These are phyloP conservation scores for Ageneiosus marmoratus DNA, from an alignment of 2,113 vertebrate genomes.

Conservation along the genomic window DNA sequence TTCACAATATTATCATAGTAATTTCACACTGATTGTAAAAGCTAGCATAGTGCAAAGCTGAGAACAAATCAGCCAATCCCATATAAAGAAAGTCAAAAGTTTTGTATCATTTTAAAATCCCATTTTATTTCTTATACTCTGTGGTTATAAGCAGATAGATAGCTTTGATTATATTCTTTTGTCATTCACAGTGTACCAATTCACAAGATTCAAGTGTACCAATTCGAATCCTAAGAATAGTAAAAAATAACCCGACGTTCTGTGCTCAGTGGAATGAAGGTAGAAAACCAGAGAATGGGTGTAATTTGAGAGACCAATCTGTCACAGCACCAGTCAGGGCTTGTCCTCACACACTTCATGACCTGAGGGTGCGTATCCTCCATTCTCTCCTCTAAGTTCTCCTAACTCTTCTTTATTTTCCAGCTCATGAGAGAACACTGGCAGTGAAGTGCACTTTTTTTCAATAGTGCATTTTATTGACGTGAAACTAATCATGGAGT, in stretches of 20 bases:
- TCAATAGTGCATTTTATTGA: not conserved
- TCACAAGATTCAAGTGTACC: not conserved
- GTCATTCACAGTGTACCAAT: too few relatives aligned
- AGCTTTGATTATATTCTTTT: not conserved
- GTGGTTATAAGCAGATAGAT: not conserved
- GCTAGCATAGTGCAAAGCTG: not conserved
- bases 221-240: not conserved
- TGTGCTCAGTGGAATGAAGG: slow-evolving; percentile 9
- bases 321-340: slow-evolving; percentile 58
- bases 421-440: slow-evolving; percentile 1
- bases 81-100: not conserved
- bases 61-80: not conserved
- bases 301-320: slow-evolving; percentile 44
- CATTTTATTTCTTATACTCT: not conserved
- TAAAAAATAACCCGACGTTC: not conserved
- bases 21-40: not conserved
- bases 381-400: slow-evolving; percentile 4
- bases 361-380: slow-evolving; percentile 52
- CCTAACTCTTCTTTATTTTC: not conserved
- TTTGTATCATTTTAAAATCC: not conserved
- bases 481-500: not conserved
- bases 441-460: not conserved
- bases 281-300: slow-evolving; percentile 25
- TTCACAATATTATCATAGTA: not conserved
- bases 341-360: slow-evolving; percentile 52